Evolutionary conservation across 2,888 invertebrate genomes (phyloP).

Genomic region (Sinohyriopsis cumingii): DNA sequence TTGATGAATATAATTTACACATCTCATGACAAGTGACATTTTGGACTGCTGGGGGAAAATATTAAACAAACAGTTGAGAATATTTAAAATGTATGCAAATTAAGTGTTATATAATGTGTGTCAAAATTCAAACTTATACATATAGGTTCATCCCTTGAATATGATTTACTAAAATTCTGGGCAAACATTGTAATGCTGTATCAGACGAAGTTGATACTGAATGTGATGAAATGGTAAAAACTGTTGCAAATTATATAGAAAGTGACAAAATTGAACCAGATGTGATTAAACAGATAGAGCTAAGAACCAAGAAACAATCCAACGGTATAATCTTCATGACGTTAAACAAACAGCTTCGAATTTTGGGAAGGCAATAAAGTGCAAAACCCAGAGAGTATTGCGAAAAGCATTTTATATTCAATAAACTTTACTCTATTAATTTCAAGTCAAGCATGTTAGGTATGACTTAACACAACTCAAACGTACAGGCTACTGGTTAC

Average conservation of each 20-base stretch:
- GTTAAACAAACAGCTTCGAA: background rate
- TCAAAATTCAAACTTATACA: background rate
- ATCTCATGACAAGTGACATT: background rate
- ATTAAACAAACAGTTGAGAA: background rate
- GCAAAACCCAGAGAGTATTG: background rate
- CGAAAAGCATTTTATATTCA: constrained; percentile 1
- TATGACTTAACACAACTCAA: too few species aligned
- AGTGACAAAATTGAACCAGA: background rate
- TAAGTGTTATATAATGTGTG: background rate
- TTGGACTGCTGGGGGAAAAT: background rate
- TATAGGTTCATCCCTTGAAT: background rate
- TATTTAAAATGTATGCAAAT: too few species aligned
- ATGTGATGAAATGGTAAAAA: background rate
- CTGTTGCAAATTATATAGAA: background rate
- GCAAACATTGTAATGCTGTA: background rate
- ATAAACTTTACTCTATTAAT: too few species aligned
- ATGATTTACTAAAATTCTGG: background rate
- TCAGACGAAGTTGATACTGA: background rate
- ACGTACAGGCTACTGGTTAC: too few species aligned
- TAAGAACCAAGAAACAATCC: background rate
- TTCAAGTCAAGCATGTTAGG: too few species aligned
- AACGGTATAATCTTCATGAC: background rate
- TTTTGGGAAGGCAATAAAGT: background rate
- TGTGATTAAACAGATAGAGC: background rate
- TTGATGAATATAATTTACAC: background rate